These are phyloP conservation scores for Corvus hawaiiensis DNA, from an alignment of 2,113 vertebrate genomes.

Conservation along the genomic window DNA sequence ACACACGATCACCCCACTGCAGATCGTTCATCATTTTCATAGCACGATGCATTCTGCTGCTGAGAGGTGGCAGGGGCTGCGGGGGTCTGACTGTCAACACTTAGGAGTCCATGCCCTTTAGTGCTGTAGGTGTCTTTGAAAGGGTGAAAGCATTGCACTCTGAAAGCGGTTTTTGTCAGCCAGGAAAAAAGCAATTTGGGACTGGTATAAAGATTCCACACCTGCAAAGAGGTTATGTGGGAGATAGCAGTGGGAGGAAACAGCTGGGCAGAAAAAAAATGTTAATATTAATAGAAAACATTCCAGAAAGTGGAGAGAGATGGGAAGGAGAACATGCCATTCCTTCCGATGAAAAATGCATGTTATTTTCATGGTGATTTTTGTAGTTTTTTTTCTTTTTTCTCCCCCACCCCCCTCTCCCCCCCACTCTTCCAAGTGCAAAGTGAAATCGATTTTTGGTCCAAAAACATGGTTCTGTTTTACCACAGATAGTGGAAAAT, in stretches of 20 bases:
- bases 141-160: conserved; percentile 2
- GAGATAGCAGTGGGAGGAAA: conserved; percentile 20
- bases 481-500: neutral
- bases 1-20: neutral
- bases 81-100: neutral
- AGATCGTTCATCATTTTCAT: conserved; percentile 33
- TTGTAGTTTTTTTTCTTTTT: neutral
- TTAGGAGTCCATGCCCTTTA: neutral
- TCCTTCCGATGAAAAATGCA: neutral
- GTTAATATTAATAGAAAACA: neutral
- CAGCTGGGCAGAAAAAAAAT: neutral
- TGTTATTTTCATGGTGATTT: neutral
- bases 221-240: neutral
- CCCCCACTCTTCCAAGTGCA: neutral
- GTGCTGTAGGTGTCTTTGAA: neutral
- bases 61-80: neutral
- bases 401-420: accelerated
- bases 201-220: neutral
- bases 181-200: conserved; percentile 13
- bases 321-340: neutral
- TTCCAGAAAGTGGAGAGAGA: neutral
- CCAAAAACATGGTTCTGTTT: neutral
- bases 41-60: conserved; percentile 30
- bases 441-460: neutral
- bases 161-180: neutral